Conservation (phyloP, 2,888 invertebrate genomes). For the Eilema griseolum region DNA sequence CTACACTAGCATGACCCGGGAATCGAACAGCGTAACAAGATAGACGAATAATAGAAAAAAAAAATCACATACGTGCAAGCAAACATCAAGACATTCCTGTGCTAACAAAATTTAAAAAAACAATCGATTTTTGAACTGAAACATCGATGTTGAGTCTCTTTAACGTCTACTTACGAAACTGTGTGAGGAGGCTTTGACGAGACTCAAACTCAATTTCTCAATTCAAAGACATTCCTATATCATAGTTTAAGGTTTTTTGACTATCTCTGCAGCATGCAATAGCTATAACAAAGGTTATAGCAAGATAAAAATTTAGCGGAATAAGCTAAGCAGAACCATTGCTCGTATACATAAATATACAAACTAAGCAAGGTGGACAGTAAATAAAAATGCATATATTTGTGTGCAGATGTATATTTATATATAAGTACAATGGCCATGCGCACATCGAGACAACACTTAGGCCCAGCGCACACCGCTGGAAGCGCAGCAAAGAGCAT, state of each 20-base stretch:
- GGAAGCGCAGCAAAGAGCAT: no score
- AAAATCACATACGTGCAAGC: background rate
- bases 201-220: background rate
- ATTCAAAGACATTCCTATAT: background rate
- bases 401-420: slow-evolving; percentile 75
- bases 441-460: slow-evolving; percentile 55
- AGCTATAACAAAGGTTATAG: background rate
- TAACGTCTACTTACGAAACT: no score
- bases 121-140: background rate
- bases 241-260: background rate
- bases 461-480: no score
- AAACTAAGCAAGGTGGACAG: slow-evolving; percentile 51
- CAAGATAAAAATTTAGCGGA: slow-evolving; percentile 16
- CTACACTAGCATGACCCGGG: background rate
- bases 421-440: slow-evolving; percentile 82
- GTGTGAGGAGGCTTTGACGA: no score
- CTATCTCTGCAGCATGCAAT: background rate
- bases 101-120: background rate
- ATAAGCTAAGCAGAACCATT: slow-evolving; percentile 70
- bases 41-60: background rate
- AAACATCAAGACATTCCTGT: background rate
- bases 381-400: slow-evolving; percentile 76
- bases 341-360: slow-evolving; percentile 76
- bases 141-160: background rate
- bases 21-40: background rate